Conservation (phyloP, 2,797 vertebrate species). For the Tinamus major region DNA sequence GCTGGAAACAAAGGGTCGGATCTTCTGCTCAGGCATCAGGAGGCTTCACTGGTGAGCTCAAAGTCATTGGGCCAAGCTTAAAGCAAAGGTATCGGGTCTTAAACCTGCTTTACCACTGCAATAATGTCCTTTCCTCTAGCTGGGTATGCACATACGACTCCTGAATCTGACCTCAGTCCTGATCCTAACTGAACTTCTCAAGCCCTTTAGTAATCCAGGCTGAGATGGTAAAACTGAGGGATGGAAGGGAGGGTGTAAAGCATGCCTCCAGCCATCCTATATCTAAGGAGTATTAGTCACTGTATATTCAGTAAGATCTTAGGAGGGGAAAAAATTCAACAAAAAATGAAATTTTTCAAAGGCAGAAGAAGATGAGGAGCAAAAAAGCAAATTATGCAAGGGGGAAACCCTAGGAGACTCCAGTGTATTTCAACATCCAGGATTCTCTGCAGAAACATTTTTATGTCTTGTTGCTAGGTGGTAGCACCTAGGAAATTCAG, state of each 20-base stretch:
- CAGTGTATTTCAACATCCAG: not conserved
- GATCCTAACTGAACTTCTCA: not conserved
- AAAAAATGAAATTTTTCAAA: not conserved
- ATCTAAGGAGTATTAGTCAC: not conserved
- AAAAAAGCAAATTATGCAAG: not conserved
- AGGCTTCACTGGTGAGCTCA: not conserved
- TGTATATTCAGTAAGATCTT: not conserved
- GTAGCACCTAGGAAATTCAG: not conserved
- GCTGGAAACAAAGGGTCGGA: not conserved
- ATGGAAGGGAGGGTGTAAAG: not conserved
- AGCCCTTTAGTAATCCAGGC: not conserved
- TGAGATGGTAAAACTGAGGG: not conserved
- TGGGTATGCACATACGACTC: not conserved
- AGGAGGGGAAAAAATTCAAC: not conserved
- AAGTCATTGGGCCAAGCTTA: not conserved
- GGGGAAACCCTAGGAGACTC: not conserved
- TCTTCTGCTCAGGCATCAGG: fast-evolving
- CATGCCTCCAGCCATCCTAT: not conserved
- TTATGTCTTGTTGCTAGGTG: not conserved
- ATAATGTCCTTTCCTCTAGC: not conserved
- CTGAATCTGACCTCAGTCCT: not conserved
- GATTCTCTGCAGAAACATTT: not conserved
- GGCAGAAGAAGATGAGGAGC: not conserved
- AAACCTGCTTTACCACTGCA: not conserved
- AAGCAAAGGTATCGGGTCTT: not conserved